Evolutionary conservation across 2,797 vertebrate species (phyloP), one percentile per base, ranked within the genome.

Genomic region (Sorex maritimensis): DNA sequence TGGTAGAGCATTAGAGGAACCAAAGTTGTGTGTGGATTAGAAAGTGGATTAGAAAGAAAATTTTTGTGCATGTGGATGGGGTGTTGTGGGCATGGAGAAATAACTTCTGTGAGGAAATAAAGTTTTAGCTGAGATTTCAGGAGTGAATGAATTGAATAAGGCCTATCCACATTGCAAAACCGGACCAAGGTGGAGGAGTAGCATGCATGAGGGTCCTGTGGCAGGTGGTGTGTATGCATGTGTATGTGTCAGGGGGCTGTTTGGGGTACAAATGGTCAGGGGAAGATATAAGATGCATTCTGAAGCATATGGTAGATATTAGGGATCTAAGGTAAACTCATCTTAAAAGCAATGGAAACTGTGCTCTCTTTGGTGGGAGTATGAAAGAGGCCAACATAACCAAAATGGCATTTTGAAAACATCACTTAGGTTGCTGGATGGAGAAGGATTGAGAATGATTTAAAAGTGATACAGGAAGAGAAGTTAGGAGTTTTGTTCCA

Each of bases 371-470:
- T 46, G 52, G 21, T 77, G 49, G 30, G 44, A 9, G 4, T 67
- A 82, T 81, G 28, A 73, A 34, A 82, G 15, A 65, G 4, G 11
- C 41, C 6, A 30, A 30, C 8, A 24, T 41, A 44, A 79, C 41
- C 68, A 21, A 28, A 86, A 78, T 9, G 24, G n/a, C 28, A 34
- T 91, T 95, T 89, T 67, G 34, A 79, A 81, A 85, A 61, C 30
- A 24, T 49, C 46, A 77, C 11, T 82, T 41, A 73, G 52, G 28
- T 23, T 83, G 38, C 61, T 14, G 12, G 73, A 46, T 21, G 19
- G 30, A 91, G 24, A 63, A 72, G 12, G 73, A 23, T 63, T 77
- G 74, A 58, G 30, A 34, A 81, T 28, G 7, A 65, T 26, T 91
- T 78, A 71, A 63, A 28, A 75, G 28, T 6, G 92, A 55, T 74